Base-by-base conservation (phyloP, 2,797 vertebrate species). In the Hippocampus kuda region DNA sequence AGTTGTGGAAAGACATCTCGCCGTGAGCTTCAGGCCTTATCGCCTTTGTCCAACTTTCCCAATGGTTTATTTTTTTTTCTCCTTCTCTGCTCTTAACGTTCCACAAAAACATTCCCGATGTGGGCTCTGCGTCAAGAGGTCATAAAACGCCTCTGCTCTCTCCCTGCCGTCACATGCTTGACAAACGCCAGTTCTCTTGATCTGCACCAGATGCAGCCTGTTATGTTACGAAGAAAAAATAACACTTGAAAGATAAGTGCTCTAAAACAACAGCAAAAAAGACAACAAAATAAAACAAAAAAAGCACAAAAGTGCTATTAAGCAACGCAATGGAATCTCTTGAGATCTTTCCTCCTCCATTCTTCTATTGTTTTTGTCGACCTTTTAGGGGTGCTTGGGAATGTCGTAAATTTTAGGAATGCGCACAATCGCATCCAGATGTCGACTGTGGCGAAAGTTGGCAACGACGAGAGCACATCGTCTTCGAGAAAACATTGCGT, bases 361-460 rank as follows among this genome's bases (percentile, higher is more conserved):
- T 20, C 65, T n/a, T 22, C 49, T 44, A 38, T 57, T 34, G 22
- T 26, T 51, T 69, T 38, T 44, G 24, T 46, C 53, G 4, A 20
- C 44, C 42, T 69, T 60, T 16, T 16, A 2, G 61, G 51, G 60
- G 59, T 57, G 27, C 0, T 9, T 5, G 26, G 56, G 65, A 59
- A 57, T 0, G 56, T 62, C 1, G 1, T 67, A 68, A 24, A 0
- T 44, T 54, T 62, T 48, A 68, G 63, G 75, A 81, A 68, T 68
- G 41, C 34, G 30, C 42, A 27, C 76, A 69, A 81, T 67, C 65
- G 38, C 1, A 46, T 68, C 67, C 73, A 81, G 70, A 72, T 69
- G 15, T 44, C 9, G 0, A 20, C 11, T 24, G 27, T 8, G 51
- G 51, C 6, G 4, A 46, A 15, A 46, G 46, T 42, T 66, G 44